These are phyloP conservation scores for Drosophila mojavensis DNA, from an alignment of 1,140 invertebrate species.

Conservation along the genomic window DNA sequence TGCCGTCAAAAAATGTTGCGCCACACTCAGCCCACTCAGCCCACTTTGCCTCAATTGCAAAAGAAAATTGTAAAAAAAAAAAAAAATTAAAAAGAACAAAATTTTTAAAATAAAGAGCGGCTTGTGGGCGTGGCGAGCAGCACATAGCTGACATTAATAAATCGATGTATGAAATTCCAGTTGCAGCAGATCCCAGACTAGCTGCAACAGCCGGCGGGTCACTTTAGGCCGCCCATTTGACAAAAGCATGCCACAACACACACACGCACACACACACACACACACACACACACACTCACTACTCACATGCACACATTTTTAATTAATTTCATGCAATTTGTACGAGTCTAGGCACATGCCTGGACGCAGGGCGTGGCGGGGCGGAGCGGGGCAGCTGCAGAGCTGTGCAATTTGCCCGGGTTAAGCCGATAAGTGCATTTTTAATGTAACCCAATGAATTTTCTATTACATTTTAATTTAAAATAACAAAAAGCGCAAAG, in stretches of 20 bases:
- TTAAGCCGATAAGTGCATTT: conserved; percentile 82
- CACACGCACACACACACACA: conserved; percentile 23
- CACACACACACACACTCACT: not conserved
- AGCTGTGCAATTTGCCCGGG: conserved; percentile 66
- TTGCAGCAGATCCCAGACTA: conserved; percentile 5
- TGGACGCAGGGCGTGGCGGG: not conserved
- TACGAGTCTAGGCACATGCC: conserved; percentile 36
- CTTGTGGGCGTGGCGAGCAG: conserved; percentile 54
- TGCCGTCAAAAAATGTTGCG: conserved; percentile 74
- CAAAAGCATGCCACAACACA: conserved; percentile 66
- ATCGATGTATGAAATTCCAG: conserved; percentile 73
- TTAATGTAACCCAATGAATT: conserved; percentile 80
- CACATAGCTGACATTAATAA: conserved; percentile 76
- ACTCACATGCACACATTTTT: conserved; percentile 66
- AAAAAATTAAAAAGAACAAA: conserved; percentile 39
- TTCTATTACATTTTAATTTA: conserved; percentile 82
- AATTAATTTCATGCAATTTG: conserved; percentile 82
- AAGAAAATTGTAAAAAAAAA: conserved; percentile 42
- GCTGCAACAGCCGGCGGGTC: conserved; percentile 68
- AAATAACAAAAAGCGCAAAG: conserved; percentile 70
- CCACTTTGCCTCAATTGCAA: conserved; percentile 59
- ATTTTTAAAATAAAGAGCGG: not conserved
- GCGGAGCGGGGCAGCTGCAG: not conserved
- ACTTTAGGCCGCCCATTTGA: conserved; percentile 77
- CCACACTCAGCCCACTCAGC: conserved; percentile 25